These are phyloP conservation scores for Peribatodes rhomboidaria DNA, from an alignment of 2,888 invertebrate species.

Conservation along the genomic window DNA sequence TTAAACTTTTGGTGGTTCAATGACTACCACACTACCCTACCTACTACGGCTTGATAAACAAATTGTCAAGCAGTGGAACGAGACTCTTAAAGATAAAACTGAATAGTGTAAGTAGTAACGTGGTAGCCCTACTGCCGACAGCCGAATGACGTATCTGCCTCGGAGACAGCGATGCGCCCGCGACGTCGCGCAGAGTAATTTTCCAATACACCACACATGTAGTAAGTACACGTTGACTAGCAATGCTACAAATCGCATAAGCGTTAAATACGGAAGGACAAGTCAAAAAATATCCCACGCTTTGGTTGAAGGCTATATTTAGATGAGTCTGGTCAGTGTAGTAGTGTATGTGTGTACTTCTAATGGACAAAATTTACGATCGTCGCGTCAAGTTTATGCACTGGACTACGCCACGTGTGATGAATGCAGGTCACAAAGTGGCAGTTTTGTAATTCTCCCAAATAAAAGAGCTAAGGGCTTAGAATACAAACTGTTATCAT, in stretches of 20 bases:
- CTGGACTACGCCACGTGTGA: neutral
- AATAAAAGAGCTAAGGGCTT: too few relatives aligned
- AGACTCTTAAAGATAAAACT: neutral
- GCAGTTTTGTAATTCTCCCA: neutral
- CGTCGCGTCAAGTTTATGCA: neutral
- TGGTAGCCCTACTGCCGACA: conserved; percentile 11
- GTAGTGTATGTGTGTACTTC: neutral
- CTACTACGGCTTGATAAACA: too few relatives aligned
- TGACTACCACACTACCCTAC: too few relatives aligned
- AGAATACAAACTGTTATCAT: too few relatives aligned
- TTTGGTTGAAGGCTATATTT: neutral
- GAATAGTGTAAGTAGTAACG: neutral
- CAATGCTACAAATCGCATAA: neutral
- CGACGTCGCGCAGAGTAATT: conserved; percentile 53
- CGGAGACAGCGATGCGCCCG: conserved; percentile 35
- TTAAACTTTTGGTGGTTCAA: too few relatives aligned
- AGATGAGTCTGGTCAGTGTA: neutral
- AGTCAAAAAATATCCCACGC: neutral
- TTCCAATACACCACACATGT: conserved; percentile 55
- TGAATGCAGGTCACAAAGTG: neutral
- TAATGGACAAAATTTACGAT: neutral
- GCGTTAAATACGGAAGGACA: neutral
- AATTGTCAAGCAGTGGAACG: too few relatives aligned
- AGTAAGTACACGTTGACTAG: neutral
- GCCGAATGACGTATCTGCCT: conserved; percentile 21